Percentiles rank a stretch among this genome's conserved stretches.
Evolutionary conservation across 1,140 invertebrate genomes (phyloP).

Genomic region (Brachionus koreanus): DNA sequence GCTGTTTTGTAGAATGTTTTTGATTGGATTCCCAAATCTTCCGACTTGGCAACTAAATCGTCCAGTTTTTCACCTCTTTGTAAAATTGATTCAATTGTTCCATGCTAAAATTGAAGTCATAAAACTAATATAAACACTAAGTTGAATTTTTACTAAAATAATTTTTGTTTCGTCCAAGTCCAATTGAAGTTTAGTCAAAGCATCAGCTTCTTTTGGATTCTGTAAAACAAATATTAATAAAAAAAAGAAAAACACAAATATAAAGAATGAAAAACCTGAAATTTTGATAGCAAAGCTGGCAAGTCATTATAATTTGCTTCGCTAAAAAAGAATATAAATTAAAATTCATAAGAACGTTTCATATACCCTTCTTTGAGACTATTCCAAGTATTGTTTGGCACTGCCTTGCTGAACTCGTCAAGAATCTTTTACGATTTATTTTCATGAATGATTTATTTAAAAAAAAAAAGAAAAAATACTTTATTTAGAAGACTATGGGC

Average conservation of each 20-base stretch:
- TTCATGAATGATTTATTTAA: neutral
- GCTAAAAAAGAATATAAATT: slow-evolving; percentile 46
- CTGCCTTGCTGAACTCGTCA: slow-evolving; percentile 80
- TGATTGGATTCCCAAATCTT: slow-evolving; percentile 88
- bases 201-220: slow-evolving; percentile 92
- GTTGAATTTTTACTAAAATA: slow-evolving; percentile 69
- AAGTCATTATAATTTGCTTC: slow-evolving; percentile 62
- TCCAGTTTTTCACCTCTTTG: slow-evolving; percentile 95
- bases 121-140: slow-evolving; percentile 6
- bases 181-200: slow-evolving; percentile 90
- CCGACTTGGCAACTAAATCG: slow-evolving; percentile 91
- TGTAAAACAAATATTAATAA: slow-evolving; percentile 55
- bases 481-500: slow-evolving; percentile 91
- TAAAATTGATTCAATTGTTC: slow-evolving; percentile 89
- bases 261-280: slow-evolving; percentile 59
- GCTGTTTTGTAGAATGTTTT: slow-evolving; percentile 98
- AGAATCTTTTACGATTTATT: slow-evolving; percentile 64
- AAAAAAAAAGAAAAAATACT: slow-evolving; percentile 52
- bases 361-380: slow-evolving; percentile 64
- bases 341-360: neutral
- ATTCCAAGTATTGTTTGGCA: slow-evolving; percentile 71
- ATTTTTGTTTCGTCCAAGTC: slow-evolving; percentile 99
- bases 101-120: slow-evolving; percentile 67
- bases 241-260: neutral
- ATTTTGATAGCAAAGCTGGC: slow-evolving; percentile 76